These are phyloP conservation scores for Labeo catla DNA, from an alignment of 2,113 vertebrate species.

Conservation along the genomic window DNA sequence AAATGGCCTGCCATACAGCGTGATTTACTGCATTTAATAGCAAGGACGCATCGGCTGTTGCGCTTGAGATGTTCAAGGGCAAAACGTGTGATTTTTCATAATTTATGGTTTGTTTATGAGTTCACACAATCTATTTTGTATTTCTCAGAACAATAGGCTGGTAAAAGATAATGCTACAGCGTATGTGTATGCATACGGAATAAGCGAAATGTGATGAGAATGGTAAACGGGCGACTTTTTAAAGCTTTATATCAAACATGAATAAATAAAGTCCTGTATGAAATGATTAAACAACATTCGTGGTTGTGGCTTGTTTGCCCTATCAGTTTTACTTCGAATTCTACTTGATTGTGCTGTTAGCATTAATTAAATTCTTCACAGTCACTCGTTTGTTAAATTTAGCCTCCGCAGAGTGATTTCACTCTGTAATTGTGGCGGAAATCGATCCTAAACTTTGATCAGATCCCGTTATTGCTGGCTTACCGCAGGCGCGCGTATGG, in stretches of 20 bases:
- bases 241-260: background rate
- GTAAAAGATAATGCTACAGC: background rate
- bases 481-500: slow-evolving; percentile 53
- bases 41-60: slow-evolving; percentile 47
- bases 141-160: background rate
- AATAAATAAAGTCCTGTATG: no score
- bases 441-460: slow-evolving; percentile 71
- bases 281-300: background rate
- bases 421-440: slow-evolving; percentile 54
- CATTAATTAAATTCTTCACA: background rate
- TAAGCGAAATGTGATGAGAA: background rate
- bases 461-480: slow-evolving; percentile 55
- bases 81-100: slow-evolving; percentile 26
- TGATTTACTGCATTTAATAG: slow-evolving; percentile 46
- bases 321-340: background rate
- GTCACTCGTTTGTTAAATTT: background rate
- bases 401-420: background rate
- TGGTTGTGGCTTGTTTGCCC: background rate
- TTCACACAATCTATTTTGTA: background rate
- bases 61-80: slow-evolving; percentile 49
- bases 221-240: background rate
- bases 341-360: background rate
- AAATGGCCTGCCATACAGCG: background rate
- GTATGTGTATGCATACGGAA: background rate
- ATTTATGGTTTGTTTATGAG: slow-evolving; percentile 28